Base-by-base conservation (phyloP, 2,888 invertebrate species). In the Phania funesta region DNA sequence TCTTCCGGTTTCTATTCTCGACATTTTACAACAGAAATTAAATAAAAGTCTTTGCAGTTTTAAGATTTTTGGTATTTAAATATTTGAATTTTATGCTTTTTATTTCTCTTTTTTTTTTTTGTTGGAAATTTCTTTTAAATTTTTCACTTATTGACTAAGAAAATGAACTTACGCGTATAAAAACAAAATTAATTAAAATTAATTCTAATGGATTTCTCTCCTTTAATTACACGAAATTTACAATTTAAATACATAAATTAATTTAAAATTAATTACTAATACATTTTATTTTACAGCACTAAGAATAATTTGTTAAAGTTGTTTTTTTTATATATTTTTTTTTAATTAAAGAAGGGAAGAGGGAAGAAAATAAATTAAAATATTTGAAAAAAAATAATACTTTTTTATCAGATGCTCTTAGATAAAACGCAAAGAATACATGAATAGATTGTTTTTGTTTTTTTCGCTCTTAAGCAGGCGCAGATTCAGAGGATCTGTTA, bases 11-110 rank as follows among this genome's bases (percentile, higher is more conserved):
- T 29, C 5, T 29, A 29, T 29, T 29, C 29, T n/a, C n/a, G n/a
- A n/a, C n/a, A n/a, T 29, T 29, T 29, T 29, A 29, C 29, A 6
- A 29, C n/a, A 29, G 29, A 29, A 29, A 29, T 29, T 6, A 29
- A 29, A 29, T 50, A 6, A 50, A 52, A 26, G 2, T 60, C 48
- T 32, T 26, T 50, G n/a, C n/a, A n/a, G n/a, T 62, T 54, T 64
- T 77, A 64, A 65, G 54, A 78, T 82, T 70, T 82, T 82, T 82
- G 74, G 78, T 82, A 78, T 78, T 82, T 78, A 75, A 78, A 78
- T 78, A 82, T 78, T 82, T 82, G 64, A 58, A 56, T 68, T 41
- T 44, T 68, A 16, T 60, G 26, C 56, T 46, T 24, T 26, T 41
- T 64, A 74, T 74, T 68, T 74, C 54, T 46, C 44, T 60, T 24